phyloP scores from a whole-genome alignment of 2,113 vertebrate genomes.

The Cyprinodon tularosa region DNA sequence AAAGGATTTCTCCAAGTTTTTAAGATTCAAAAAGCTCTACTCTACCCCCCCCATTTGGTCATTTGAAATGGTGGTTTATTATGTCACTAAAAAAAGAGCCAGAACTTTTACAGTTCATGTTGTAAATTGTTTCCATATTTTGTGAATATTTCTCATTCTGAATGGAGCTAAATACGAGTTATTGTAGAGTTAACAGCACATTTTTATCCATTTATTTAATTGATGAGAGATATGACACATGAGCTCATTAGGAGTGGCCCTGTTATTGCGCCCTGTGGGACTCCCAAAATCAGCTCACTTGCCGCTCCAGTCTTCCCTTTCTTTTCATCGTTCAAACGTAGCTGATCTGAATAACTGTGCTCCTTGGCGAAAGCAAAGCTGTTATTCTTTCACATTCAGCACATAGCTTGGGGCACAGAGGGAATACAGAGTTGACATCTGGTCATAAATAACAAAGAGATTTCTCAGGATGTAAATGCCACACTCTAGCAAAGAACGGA shows the following conservation, averaged over 20 bases:
- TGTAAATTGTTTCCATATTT: constrained; percentile 49
- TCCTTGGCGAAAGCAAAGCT: constrained; percentile 63
- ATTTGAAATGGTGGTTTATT: constrained; percentile 34
- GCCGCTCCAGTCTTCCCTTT: constrained; percentile 56
- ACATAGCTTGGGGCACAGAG: constrained; percentile 74
- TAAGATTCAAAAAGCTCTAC: constrained; percentile 54
- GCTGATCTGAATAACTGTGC: constrained; percentile 60
- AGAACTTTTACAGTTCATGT: constrained; percentile 31
- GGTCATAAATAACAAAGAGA: constrained; percentile 78
- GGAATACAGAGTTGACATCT: constrained; percentile 73
- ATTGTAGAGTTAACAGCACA: constrained; percentile 22
- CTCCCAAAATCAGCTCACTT: constrained; percentile 48
- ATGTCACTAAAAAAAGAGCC: constrained; percentile 34
- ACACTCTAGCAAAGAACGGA: constrained; percentile 63
- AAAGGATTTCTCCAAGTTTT: constrained; percentile 60
- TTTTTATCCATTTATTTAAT: constrained; percentile 34
- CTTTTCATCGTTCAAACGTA: constrained; percentile 66
- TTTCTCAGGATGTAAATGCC: constrained; percentile 75
- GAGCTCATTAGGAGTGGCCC: constrained; percentile 72
- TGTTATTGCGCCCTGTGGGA: constrained; percentile 66
- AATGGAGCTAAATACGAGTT: constrained; percentile 45
- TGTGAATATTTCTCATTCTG: constrained; percentile 47
- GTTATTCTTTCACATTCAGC: constrained; percentile 75
- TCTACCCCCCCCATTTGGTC: constrained; percentile 15
- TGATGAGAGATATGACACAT: constrained; percentile 70